Percentiles rank a stretch among this genome's conserved stretches.
phyloP scores from a whole-genome alignment of 2,113 vertebrate species.

The Zosterops borbonicus region DNA sequence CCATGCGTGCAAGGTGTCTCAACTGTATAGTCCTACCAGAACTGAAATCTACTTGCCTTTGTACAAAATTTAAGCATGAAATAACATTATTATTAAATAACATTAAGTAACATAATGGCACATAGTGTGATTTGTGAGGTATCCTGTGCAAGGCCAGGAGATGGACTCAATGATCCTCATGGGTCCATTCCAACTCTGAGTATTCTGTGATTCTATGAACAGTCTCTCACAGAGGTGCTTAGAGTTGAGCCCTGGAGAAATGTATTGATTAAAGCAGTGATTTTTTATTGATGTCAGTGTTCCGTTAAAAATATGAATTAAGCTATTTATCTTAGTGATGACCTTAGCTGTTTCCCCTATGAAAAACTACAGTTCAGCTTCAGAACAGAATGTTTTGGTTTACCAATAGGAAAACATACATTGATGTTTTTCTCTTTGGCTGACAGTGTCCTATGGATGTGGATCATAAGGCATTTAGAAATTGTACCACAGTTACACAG shows the following conservation, averaged over 20 bases:
- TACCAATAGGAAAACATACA: background rate
- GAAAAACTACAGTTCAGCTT: background rate
- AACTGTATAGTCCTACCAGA: background rate
- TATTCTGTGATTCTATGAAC: background rate
- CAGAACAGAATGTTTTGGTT: background rate
- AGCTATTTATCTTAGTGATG: background rate
- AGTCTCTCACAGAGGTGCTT: background rate
- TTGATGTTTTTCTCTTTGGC: background rate
- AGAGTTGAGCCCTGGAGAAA: background rate
- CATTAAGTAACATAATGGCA: background rate
- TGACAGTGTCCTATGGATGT: background rate
- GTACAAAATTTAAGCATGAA: background rate
- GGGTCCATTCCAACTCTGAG: background rate
- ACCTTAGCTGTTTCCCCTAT: background rate
- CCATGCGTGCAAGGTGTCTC: background rate
- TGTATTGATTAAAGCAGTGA: background rate
- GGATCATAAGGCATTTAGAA: background rate
- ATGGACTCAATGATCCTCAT: accelerated
- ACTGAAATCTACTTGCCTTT: background rate
- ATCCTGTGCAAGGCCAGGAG: background rate
- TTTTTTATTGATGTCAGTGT: background rate
- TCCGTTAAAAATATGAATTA: background rate
- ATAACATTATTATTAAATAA: background rate
- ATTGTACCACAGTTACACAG: background rate
- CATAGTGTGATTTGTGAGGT: background rate